Base-by-base conservation (phyloP, 2,888 invertebrate species). In the Tenthredo mesomela region DNA sequence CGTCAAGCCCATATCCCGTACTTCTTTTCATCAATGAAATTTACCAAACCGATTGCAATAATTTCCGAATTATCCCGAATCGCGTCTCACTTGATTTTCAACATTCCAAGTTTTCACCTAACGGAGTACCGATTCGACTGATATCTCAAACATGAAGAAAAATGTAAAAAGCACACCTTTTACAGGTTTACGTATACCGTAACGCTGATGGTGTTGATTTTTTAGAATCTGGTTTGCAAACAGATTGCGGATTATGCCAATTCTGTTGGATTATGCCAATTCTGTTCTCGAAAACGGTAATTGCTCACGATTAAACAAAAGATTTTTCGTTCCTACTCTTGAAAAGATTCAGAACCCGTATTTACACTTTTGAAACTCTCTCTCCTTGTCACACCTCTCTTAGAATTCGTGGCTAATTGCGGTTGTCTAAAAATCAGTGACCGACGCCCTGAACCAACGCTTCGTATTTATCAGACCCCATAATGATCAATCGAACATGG, bases 401-500 rank as follows among this genome's bases (percentile, higher is more conserved):
- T 5, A 25, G 71, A 18, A 9, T 43, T n/a, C 21, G 43, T 4
- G 71, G 10, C 40, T 43, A 73, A 43, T 43, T 73, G 43, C 9
- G 9, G 43, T 21, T 40, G n/a, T 73, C 43, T 43, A 0, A 21
- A 21, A 71, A 21, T 37, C 67, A 40, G 40, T 40, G 37, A 71
- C 29, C 67, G 15, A 43, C 15, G 40, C 43, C 10, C 9, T 43
- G 25, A 12, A 50, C 50, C 25, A 21, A 54, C 25, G 50, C 50
- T 29, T 50, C 12, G 29, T 54, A 54, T 54, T 21, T 61, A 40
- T 21, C 37, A 37, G 15, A 80, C 40, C 50, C 40, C 29, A 77
- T 77, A 37, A 80, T 25, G n/a, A 61, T 61, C 78, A n/a, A 37
- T 58, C 61, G 40, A 3, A 78, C 29, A 58, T 58, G 9, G n/a